These are phyloP conservation scores for Rhagoletis zephyria DNA, from an alignment of 1,140 invertebrate genomes.

Conservation along the genomic window DNA sequence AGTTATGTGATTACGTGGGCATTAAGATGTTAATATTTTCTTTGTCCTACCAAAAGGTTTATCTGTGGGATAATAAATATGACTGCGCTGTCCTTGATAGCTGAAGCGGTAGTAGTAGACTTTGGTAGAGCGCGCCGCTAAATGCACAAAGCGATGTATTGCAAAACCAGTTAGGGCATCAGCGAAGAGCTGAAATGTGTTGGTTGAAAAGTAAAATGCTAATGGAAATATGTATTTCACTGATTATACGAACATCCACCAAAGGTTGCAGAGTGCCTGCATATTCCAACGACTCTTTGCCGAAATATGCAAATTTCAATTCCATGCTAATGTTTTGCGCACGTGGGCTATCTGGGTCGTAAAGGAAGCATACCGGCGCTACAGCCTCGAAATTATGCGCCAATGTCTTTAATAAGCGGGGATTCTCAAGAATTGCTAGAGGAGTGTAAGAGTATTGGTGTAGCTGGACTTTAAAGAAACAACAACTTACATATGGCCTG, in stretches of 20 bases:
- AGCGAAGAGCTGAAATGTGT: conserved; percentile 73
- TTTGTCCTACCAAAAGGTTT: conserved; percentile 70
- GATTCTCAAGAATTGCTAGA: conserved; percentile 73
- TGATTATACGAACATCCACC: not conserved
- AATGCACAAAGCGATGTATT: conserved; percentile 74
- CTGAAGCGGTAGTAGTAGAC: conserved; percentile 77
- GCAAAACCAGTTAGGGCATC: conserved; percentile 75
- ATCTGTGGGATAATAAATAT: conserved; percentile 74
- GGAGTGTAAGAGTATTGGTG: not conserved
- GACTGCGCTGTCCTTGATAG: conserved; percentile 76
- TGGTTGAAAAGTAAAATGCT: conserved; percentile 62
- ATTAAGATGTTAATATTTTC: not conserved
- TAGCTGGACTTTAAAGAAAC: not conserved
- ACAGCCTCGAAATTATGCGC: conserved; percentile 75
- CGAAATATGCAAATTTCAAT: conserved; percentile 63
- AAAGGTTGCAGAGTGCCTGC: not conserved
- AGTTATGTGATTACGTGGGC: not conserved
- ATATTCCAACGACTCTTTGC: conserved; percentile 57
- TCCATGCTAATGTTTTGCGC: conserved; percentile 74
- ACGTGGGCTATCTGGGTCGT: conserved; percentile 74
- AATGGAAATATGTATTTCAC: not conserved
- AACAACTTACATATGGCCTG: conserved; percentile 74
- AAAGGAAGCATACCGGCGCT: conserved; percentile 76
- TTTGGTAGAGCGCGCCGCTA: conserved; percentile 74
- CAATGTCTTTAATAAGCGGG: conserved; percentile 71